Base-by-base conservation (phyloP, 2,113 vertebrate genomes). In the Thermophis baileyi region DNA sequence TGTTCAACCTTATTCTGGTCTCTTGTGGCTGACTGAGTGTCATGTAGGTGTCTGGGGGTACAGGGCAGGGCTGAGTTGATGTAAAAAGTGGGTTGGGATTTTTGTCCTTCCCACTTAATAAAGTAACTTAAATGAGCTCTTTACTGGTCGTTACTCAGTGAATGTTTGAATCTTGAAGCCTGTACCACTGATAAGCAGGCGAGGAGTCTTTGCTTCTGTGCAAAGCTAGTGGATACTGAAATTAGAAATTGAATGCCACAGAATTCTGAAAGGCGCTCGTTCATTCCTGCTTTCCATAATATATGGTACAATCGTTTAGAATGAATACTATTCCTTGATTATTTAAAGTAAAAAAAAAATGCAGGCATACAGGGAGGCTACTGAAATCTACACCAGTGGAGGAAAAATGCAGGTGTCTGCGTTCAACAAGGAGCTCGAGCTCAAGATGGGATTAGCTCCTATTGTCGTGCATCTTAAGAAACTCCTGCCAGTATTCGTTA, bases 81-180 rank as follows among this genome's bases (percentile, higher is more conserved):
- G 93, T 93, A 57, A 85, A 57, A 60, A 91, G 93, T 53, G 57
- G 87, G n/a, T 85, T 49, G 93, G 87, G 47, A 57, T 81, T 86
- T 86, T 86, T 25, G 9, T 49, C 90, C 69, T 90, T 16, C 5
- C 54, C 81, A 51, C 89, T 94, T 54, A 94, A 94, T 94, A 94
- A 94, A 94, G 93, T 92, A 92, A 94, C 40, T 92, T 92, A 92
- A 94, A 74, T 35, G 90, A 91, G 40, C 18, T 74, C 51, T 81
- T 53, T 60, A 44, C 10, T 90, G 89, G n/a, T 69, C 27, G 7
- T 81, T 55, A 49, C 44, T 81, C 88, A 50, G 40, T 91, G 40
- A 25, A 18, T 47, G 60, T 40, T 51, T 35, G 57, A 8, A 18
- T n/a, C 10, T 6, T 22, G 4, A 63, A 81, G n/a, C 6, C 87